Evolutionary conservation across 1,140 invertebrate species (phyloP), one percentile per base, ranked within the genome.

Genomic region (Pogonomyrmex barbatus): DNA sequence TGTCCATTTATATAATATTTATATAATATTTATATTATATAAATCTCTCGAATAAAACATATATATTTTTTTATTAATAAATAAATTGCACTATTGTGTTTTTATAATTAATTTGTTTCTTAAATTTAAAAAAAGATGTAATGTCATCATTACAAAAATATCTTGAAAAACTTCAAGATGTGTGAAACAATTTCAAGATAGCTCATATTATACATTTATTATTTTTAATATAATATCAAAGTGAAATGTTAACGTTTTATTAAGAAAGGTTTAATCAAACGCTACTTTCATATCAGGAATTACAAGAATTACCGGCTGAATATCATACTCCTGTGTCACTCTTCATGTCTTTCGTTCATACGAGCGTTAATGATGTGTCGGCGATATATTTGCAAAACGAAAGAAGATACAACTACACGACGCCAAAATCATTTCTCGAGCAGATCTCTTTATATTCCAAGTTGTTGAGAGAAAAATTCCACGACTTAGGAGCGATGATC

Each of bases 361-460:
- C 96, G 63, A 97, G 97, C 42, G 98, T 99, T 0, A 99, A 99
- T 93, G 96, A 97, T 68, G 97, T 98, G 93, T 99, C 98, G 86
- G 94, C 97, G 91, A 90, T 96, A 4, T 99, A 99, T 94, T 95
- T 98, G 52, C 95, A 96, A 88, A 99, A 98, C 93, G 98, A 99
- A 89, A 96, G 97, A 39, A 96, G 98, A n/a, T 98, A 98, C 94
- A 99, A 99, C 93, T 99, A 99, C 92, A 99, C 98, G 0, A 99
- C 98, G 1, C 99, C 99, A 0, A 99, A 99, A 95, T 98, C 98
- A 2, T 99, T 99, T 94, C 94, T 99, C n/a, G 98, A 99, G 93
- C 98, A 98, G 92, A 99, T 99, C 79, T 96, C 97, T 56, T 95
- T 99, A 1, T 99, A 99, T 92, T 96, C 96, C 1, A 98, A 98